Conservation (phyloP, 2,113 vertebrate genomes). For the Phylloscopus trochilus region DNA sequence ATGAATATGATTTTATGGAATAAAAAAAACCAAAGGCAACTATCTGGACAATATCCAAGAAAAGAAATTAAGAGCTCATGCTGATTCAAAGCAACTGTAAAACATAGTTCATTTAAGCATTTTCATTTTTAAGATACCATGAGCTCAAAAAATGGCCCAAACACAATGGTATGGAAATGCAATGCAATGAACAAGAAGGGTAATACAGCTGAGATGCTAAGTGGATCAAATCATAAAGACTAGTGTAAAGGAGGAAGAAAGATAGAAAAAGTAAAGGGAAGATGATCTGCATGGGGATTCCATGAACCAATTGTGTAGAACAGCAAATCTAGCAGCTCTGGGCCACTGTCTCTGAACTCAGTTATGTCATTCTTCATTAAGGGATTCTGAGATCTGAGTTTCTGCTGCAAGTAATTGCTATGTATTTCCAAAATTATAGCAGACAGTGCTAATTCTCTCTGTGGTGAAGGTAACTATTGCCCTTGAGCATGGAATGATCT, state of each 20-base stretch:
- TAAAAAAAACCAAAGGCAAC: background rate
- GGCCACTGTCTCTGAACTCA: background rate
- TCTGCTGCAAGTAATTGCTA: background rate
- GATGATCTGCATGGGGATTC: background rate
- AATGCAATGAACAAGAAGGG: background rate
- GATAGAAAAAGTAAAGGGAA: background rate
- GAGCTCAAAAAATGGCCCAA: background rate
- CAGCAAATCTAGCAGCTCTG: background rate
- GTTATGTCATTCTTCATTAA: background rate
- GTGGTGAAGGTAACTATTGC: background rate
- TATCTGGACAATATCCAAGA: background rate
- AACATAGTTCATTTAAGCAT: background rate
- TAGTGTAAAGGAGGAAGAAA: background rate
- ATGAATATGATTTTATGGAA: background rate
- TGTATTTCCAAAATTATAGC: conserved; percentile 4
- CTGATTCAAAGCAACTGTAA: background rate
- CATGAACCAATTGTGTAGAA: background rate
- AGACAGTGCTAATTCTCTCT: background rate
- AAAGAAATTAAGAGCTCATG: background rate
- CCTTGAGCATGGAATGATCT: conserved; percentile 6
- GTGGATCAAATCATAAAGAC: background rate
- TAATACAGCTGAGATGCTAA: background rate
- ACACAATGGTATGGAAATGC: background rate
- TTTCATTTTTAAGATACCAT: background rate
- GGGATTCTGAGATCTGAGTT: background rate